Percentiles rank a stretch among this genome's conserved stretches.
Evolutionary conservation across 2,113 vertebrate species (phyloP).

Genomic region (Cheirogaleus medius): DNA sequence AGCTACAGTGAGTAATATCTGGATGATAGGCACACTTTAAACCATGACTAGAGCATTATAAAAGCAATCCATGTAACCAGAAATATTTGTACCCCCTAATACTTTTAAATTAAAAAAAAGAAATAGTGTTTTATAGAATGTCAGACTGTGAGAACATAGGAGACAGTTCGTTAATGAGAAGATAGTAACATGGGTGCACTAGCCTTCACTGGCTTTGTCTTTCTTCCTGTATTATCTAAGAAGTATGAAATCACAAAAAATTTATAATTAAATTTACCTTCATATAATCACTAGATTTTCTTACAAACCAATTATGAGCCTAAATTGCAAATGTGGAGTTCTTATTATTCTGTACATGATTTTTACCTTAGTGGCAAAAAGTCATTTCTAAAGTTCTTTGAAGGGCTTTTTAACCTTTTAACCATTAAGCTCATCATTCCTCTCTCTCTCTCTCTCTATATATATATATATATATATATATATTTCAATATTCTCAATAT

Average conservation of each 20-base stretch:
- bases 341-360: not conserved
- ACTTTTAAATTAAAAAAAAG: not conserved
- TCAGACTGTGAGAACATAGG: not conserved
- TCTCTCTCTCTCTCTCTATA: too few relatives aligned
- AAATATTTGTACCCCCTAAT: too few relatives aligned
- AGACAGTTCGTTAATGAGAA: not conserved
- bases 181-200: not conserved
- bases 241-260: not conserved
- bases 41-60: too few relatives aligned
- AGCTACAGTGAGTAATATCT: too few relatives aligned
- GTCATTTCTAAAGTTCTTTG: not conserved
- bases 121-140: not conserved
- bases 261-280: not conserved
- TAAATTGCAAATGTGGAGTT: not conserved
- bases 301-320: not conserved
- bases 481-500: not conserved
- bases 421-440: accelerated
- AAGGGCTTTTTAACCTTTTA: not conserved
- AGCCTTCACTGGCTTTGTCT: not conserved
- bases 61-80: too few relatives aligned
- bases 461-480: not conserved
- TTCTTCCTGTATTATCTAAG: not conserved
- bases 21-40: too few relatives aligned
- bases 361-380: not conserved
- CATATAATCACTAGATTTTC: not conserved